A percentile compares a stretch with the other conserved stretches of the same genome.
Conservation (phyloP, 2,888 invertebrate species). For the Coleophora deauratella region DNA sequence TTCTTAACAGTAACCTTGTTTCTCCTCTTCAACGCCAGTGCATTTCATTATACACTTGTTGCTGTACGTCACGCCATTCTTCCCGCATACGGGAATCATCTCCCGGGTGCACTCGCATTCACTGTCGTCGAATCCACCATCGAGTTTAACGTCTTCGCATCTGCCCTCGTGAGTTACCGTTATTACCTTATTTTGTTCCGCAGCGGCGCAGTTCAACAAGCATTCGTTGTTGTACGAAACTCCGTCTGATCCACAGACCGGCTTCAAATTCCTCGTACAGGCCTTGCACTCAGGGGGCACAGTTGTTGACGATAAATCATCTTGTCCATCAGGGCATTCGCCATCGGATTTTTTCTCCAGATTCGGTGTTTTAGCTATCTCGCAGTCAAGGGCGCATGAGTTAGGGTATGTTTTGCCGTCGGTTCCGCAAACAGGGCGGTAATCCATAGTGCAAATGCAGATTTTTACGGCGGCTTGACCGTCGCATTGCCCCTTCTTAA, state of each 20-base stretch:
- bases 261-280: slow-evolving; percentile 17
- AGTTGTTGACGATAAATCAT: background rate
- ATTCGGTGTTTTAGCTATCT: slow-evolving; percentile 5
- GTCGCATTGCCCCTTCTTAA: background rate
- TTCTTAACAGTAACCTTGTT: slow-evolving; percentile 1
- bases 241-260: slow-evolving; percentile 25
- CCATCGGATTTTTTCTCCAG: slow-evolving; percentile 13
- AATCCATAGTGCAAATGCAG: slow-evolving; percentile 16
- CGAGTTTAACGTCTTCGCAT: too few species aligned
- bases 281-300: slow-evolving; percentile 10
- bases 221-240: slow-evolving; percentile 30
- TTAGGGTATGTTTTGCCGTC: slow-evolving; percentile 28
- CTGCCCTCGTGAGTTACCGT: too few species aligned
- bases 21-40: background rate
- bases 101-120: slow-evolving; percentile 14
- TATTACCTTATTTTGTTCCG: too few species aligned
- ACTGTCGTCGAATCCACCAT: background rate
- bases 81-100: slow-evolving; percentile 77
- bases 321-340: background rate
- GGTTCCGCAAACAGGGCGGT: slow-evolving; percentile 23
- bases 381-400: slow-evolving; percentile 25
- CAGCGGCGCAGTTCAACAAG: slow-evolving; percentile 21
- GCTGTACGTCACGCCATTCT: slow-evolving; percentile 78
- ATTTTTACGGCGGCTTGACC: slow-evolving; percentile 3
- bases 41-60: slow-evolving; percentile 53